These are phyloP conservation scores for Carollia perspicillata DNA, from an alignment of 2,113 vertebrate species.

Conservation along the genomic window DNA sequence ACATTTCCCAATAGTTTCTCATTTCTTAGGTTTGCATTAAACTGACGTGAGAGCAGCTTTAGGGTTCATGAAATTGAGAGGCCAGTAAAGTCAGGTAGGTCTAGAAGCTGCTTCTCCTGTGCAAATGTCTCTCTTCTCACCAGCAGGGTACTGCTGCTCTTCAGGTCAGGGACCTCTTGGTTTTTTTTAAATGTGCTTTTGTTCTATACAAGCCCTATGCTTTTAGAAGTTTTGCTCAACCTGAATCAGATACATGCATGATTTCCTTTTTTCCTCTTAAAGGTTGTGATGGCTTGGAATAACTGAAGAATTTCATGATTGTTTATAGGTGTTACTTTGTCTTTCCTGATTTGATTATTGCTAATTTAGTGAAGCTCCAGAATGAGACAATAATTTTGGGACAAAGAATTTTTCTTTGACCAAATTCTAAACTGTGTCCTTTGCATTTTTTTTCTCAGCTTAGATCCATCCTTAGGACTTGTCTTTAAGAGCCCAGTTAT, in stretches of 20 bases:
- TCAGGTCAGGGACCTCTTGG: background rate
- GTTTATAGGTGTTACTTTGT: background rate
- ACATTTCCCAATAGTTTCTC: constrained; percentile 72
- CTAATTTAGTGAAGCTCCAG: background rate
- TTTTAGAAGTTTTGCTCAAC: background rate
- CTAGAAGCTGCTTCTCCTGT: background rate
- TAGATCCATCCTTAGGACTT: background rate
- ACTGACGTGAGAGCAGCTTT: constrained; percentile 72
- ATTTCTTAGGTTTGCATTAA: constrained; percentile 74
- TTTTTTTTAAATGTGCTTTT: background rate
- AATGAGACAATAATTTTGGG: background rate
- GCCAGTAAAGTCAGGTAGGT: constrained; percentile 51
- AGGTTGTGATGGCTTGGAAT: background rate
- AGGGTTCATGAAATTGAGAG: constrained; percentile 69
- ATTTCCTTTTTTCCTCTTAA: background rate
- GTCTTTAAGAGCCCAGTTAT: background rate
- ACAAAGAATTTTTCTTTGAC: background rate
- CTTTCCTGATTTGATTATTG: background rate
- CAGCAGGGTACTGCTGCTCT: background rate
- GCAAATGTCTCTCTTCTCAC: background rate
- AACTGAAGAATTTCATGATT: background rate
- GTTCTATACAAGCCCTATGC: background rate
- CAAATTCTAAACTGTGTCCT: background rate
- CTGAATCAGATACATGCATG: background rate
- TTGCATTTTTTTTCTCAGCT: background rate